These are phyloP conservation scores for Numida meleagris DNA, from an alignment of 2,113 vertebrate species.

Conservation along the genomic window DNA sequence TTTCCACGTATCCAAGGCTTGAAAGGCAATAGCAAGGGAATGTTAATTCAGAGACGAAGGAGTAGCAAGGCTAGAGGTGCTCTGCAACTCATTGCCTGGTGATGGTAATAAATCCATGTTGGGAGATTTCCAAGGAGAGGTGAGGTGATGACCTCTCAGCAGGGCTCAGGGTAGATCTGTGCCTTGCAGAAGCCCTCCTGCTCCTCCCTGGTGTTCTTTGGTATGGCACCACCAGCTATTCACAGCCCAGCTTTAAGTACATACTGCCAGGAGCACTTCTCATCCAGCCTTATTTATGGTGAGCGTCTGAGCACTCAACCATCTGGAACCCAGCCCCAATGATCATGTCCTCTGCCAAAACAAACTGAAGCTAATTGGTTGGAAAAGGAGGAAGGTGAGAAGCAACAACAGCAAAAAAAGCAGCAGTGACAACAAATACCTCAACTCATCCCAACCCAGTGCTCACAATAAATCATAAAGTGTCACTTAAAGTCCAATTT, in stretches of 20 bases:
- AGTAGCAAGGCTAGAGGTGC: background rate
- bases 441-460: slow-evolving; percentile 10
- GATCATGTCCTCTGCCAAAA: slow-evolving; percentile 66
- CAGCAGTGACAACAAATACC: slow-evolving; percentile 48
- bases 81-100: background rate
- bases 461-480: slow-evolving; percentile 55
- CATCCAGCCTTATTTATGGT: slow-evolving; percentile 5
- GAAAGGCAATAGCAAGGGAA: background rate
- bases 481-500: slow-evolving; percentile 45
- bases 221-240: background rate
- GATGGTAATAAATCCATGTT: accelerated
- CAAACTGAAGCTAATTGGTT: slow-evolving; percentile 61
- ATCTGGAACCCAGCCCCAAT: slow-evolving; percentile 65
- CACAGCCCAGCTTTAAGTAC: background rate
- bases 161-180: background rate
- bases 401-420: slow-evolving; percentile 28
- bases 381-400: slow-evolving; percentile 53
- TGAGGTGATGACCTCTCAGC: background rate
- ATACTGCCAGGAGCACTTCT: background rate
- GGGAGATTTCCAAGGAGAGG: background rate
- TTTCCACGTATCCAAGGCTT: background rate
- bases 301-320: slow-evolving; percentile 49
- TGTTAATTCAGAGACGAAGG: background rate
- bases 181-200: background rate
- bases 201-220: background rate